Conservation (phyloP, 1,140 invertebrate species). For the Brachionus angularis region DNA sequence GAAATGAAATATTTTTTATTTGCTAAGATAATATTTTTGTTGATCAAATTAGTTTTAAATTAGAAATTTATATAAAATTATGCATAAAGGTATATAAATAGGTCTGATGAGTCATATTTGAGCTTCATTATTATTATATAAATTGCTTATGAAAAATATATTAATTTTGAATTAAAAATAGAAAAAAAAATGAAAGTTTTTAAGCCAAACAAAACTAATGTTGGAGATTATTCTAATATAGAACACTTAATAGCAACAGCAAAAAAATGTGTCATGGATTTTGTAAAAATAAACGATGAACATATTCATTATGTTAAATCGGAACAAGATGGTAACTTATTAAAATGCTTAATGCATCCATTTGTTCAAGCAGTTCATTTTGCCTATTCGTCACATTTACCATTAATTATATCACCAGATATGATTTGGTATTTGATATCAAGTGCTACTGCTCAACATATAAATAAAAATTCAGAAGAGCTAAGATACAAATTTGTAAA, state of each 20-base stretch:
- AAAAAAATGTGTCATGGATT: neutral
- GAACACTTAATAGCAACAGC: neutral
- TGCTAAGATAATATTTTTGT: no score
- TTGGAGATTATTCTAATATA: neutral
- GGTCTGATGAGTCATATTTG: no score
- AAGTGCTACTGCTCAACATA: slow-evolving; percentile 22
- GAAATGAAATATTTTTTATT: no score
- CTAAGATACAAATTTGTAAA: slow-evolving; percentile 29
- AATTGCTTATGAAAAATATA: no score
- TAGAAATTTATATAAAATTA: no score
- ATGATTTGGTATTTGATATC: slow-evolving; percentile 41
- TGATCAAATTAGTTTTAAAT: no score
- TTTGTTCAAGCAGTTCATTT: slow-evolving; percentile 32
- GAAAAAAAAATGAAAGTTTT: slow-evolving; percentile 34
- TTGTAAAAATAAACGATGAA: slow-evolving; percentile 14
- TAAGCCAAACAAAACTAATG: slow-evolving; percentile 19
- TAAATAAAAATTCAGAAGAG: slow-evolving; percentile 34
- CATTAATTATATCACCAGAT: slow-evolving; percentile 24
- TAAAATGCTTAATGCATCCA: slow-evolving; percentile 1
- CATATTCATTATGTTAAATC: slow-evolving; percentile 36
- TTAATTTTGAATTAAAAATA: no score
- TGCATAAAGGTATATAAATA: no score
- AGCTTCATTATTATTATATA: no score
- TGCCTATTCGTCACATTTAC: slow-evolving; percentile 23
- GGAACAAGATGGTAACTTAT: neutral